Evolutionary conservation across 1,140 invertebrate genomes (phyloP), one percentile per base, ranked within the genome.

Genomic region (Brachionus plicatilis): DNA sequence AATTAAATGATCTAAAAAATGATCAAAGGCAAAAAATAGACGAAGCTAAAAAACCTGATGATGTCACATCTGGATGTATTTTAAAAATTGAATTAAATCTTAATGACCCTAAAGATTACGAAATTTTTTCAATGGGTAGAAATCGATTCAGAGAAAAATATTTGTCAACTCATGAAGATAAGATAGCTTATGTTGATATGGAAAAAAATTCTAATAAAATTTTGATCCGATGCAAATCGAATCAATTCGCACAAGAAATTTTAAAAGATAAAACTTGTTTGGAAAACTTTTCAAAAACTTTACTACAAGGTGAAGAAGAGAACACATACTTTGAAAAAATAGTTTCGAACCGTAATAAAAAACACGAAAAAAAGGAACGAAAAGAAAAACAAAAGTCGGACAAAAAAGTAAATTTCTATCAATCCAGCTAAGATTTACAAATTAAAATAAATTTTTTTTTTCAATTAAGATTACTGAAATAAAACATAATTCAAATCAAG

Each of bases 291-390:
- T 8, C 17, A 9, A 82, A 68, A 41, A 60, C 0, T 41, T 41
- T 82, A 9, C 79, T 82, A 29, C 20, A 82, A 37, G 79, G 53
- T 2, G 24, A 65, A 37, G 79, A 82, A 43, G 79, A 82, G 12
- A 29, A 43, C 11, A n/a, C 29, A 9, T 82, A 82, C n/a, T 65
- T 82, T 29, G 79, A 82, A 65, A 82, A 68, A 65, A 82, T 82
- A 27, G n/a, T 3, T 24, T 65, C 53, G n/a, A 82, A 82, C 37
- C 12, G 79, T 14, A 45, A 60, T 27, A 82, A 82, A 41, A 82
- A 82, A 27, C 53, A 82, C 14, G 65, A 60, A 24, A 60, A 65
- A 82, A 65, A 68, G 65, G 79, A 82, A 65, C 20, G 53, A 24
- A 82, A 82, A 65, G 56, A 82, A 37, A 45, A 45, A 7, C 53